Evolutionary conservation across 2,888 invertebrate genomes (phyloP).

Genomic region (Troides helena): DNA sequence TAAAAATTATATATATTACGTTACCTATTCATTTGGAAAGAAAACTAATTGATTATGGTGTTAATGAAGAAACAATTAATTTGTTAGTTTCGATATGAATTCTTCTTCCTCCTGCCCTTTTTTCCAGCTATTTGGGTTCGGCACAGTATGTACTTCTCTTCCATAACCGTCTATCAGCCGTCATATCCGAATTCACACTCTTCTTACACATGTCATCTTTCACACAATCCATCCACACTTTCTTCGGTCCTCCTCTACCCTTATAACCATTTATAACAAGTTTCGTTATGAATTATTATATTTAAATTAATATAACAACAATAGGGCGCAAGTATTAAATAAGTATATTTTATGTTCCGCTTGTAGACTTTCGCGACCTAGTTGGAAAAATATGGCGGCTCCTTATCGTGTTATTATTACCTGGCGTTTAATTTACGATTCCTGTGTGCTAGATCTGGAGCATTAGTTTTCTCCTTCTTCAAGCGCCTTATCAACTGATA

Average conservation of each 20-base stretch:
- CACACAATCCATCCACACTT: too few species aligned
- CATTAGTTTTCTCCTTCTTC: slow-evolving; percentile 46
- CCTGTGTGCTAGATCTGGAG: slow-evolving; percentile 57
- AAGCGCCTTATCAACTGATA: slow-evolving; percentile 3
- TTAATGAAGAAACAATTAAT: neutral
- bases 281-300: neutral
- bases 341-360: slow-evolving; percentile 48
- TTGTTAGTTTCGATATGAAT: neutral
- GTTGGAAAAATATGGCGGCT: slow-evolving; percentile 53
- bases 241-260: too few species aligned
- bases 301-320: neutral
- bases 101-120: too few species aligned
- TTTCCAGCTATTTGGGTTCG: too few species aligned
- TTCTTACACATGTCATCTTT: too few species aligned
- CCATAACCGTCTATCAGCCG: too few species aligned
- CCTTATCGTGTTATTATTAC: slow-evolving; percentile 61
- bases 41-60: too few species aligned
- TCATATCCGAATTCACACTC: too few species aligned
- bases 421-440: slow-evolving; percentile 55
- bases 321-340: neutral
- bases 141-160: too few species aligned
- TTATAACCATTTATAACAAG: too few species aligned
- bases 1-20: too few species aligned
- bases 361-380: slow-evolving; percentile 54
- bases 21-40: too few species aligned